Evolutionary conservation across 2,113 vertebrate genomes (phyloP).

Genomic region (Corydoras sp.): DNA sequence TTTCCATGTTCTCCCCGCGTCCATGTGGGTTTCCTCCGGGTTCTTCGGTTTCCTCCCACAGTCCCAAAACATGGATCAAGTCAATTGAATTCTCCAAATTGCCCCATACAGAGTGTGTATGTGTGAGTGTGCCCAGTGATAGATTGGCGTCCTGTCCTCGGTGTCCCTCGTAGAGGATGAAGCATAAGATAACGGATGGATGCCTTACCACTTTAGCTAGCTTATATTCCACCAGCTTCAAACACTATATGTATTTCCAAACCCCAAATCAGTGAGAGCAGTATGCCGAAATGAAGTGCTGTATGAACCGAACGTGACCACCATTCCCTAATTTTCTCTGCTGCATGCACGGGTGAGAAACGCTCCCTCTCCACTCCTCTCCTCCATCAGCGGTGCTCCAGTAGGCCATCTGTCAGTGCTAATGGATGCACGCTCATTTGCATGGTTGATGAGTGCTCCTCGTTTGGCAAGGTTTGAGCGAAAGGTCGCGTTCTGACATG

Average conservation of each 20-base stretch:
- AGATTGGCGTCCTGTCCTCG: too few species aligned
- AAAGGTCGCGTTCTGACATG: conserved; percentile 86
- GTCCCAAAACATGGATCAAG: too few species aligned
- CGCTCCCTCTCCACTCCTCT: conserved; percentile 77
- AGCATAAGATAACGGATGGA: too few species aligned
- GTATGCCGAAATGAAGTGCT: conserved; percentile 9
- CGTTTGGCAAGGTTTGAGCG: conserved; percentile 82
- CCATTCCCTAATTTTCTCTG: conserved; percentile 37
- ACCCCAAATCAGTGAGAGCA: conserved; percentile 27
- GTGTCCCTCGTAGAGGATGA: too few species aligned
- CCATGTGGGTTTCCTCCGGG: too few species aligned
- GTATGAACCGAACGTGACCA: conserved; percentile 29
- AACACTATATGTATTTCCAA: neutral
- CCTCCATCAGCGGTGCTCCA: conserved; percentile 88
- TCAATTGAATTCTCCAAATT: too few species aligned
- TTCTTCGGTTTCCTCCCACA: too few species aligned
- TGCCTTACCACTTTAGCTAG: too few species aligned
- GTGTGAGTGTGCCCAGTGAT: too few species aligned
- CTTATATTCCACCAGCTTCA: too few species aligned
- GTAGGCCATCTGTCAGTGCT: conserved; percentile 91
- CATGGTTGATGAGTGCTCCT: conserved; percentile 92
- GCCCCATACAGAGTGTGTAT: too few species aligned
- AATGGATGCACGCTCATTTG: conserved; percentile 96
- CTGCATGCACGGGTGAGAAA: conserved; percentile 38
- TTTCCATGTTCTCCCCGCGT: too few species aligned